A percentile compares a stretch with the other conserved stretches of the same genome.
phyloP scores from a whole-genome alignment of 2,797 vertebrate genomes.

The Erithacus rubecula region DNA sequence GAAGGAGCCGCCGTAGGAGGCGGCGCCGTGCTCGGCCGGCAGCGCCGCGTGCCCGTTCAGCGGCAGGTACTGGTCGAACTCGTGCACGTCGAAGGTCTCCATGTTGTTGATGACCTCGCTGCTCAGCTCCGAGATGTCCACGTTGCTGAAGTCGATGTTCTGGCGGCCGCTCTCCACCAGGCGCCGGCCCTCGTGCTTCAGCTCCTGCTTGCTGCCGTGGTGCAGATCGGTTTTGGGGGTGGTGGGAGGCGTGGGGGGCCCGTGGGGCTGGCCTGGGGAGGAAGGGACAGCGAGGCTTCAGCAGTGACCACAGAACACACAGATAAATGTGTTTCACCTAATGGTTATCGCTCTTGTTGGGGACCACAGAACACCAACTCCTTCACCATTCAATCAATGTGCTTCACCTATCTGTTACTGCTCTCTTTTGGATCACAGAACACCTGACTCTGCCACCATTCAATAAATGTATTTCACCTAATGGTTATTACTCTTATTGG shows the following conservation, averaged over 20 bases:
- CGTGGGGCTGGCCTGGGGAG: slow-evolving; percentile 88
- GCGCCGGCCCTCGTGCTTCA: slow-evolving; percentile 90
- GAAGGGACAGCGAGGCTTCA: not conserved
- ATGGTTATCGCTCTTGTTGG: not conserved
- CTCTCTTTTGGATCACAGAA: no score
- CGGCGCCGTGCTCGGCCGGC: slow-evolving; percentile 80
- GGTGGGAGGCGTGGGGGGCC: slow-evolving; percentile 93
- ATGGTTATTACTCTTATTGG: no score
- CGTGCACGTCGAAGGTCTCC: slow-evolving; percentile 95
- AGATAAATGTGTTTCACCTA: not conserved
- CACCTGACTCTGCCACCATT: no score
- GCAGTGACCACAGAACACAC: not conserved
- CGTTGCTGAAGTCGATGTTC: slow-evolving; percentile 99
- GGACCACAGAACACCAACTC: not conserved
- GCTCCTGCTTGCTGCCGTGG: slow-evolving; percentile 86
- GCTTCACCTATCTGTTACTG: no score
- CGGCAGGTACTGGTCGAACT: slow-evolving; percentile 98
- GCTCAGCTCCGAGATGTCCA: slow-evolving; percentile 98
- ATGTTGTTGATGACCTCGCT: slow-evolving; percentile 98
- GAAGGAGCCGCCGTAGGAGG: slow-evolving; percentile 76
- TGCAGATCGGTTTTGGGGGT: slow-evolving; percentile 94
- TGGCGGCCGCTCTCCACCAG: slow-evolving; percentile 88
- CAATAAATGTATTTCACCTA: not conserved
- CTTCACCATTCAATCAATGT: no score
- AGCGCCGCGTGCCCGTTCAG: slow-evolving; percentile 86